These are phyloP conservation scores for Agrypnia vestita DNA, from an alignment of 1,140 invertebrate species.

Conservation along the genomic window DNA sequence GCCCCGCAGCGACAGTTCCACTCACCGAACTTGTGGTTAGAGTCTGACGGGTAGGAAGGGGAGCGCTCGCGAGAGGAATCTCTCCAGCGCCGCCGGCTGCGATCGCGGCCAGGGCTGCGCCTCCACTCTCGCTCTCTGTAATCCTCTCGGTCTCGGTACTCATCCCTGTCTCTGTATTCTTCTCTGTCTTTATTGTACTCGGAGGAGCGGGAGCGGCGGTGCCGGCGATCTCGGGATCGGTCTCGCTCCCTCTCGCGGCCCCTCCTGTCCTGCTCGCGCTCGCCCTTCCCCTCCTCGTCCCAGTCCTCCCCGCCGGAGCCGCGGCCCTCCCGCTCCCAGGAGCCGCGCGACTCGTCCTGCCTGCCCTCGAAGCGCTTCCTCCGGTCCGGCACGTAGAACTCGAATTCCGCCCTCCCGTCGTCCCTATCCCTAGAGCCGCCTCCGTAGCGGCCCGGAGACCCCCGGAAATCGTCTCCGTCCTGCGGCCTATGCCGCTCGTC, in stretches of 20 bases:
- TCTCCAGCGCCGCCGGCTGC: slow-evolving; percentile 62
- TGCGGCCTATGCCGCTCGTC: slow-evolving; percentile 32
- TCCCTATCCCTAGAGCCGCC: not conserved
- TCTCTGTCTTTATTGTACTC: slow-evolving; percentile 9
- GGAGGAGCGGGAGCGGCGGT: slow-evolving; percentile 39
- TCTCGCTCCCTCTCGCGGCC: not conserved
- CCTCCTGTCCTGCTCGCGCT: slow-evolving; percentile 33
- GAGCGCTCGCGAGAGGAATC: slow-evolving; percentile 58
- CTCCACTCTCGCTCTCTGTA: slow-evolving; percentile 36
- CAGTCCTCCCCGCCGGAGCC: slow-evolving; percentile 63
- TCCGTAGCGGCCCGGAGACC: not conserved
- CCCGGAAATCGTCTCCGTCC: slow-evolving; percentile 10
- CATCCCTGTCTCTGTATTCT: slow-evolving; percentile 17
- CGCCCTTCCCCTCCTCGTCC: slow-evolving; percentile 2
- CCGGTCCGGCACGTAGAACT: slow-evolving; percentile 29
- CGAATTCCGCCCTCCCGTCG: not conserved
- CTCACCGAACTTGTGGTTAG: slow-evolving; percentile 63
- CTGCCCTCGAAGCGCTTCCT: slow-evolving; percentile 38
- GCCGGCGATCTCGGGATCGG: slow-evolving; percentile 53
- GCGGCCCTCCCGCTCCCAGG: slow-evolving; percentile 24
- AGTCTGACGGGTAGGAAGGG: slow-evolving; percentile 55
- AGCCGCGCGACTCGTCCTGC: slow-evolving; percentile 63
- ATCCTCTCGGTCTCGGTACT: slow-evolving; percentile 19
- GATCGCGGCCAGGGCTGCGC: slow-evolving; percentile 31
- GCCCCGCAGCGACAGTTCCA: slow-evolving; percentile 72